These are phyloP conservation scores for Morinoia aosen DNA, from an alignment of 2,888 invertebrate species.

Conservation along the genomic window DNA sequence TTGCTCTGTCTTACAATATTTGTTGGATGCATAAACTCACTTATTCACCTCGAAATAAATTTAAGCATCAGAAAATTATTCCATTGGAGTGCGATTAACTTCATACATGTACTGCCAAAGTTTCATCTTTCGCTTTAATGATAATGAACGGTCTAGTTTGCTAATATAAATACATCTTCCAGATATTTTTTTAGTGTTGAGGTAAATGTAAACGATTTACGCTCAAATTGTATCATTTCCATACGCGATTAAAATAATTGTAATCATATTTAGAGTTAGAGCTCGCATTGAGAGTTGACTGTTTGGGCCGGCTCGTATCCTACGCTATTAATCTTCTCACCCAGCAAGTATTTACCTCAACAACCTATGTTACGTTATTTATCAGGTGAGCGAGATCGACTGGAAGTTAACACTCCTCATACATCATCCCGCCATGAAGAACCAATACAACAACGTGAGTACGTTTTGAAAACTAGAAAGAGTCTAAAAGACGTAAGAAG, in stretches of 20 bases:
- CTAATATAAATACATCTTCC: neutral
- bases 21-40: neutral
- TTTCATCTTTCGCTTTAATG: neutral
- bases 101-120: neutral
- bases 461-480: too few relatives aligned
- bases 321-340: neutral
- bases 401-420: slow-evolving; percentile 8
- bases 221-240: too few relatives aligned
- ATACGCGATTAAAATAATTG: too few relatives aligned
- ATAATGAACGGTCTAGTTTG: neutral
- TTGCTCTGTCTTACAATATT: neutral
- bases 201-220: too few relatives aligned
- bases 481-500: too few relatives aligned
- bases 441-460: neutral
- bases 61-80: neutral
- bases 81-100: neutral
- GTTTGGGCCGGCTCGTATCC: too few relatives aligned
- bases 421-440: neutral
- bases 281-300: too few relatives aligned
- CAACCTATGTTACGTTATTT: neutral
- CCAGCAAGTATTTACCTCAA: neutral
- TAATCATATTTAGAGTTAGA: too few relatives aligned
- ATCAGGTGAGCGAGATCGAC: slow-evolving; percentile 27
- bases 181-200: too few relatives aligned
- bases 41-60: neutral